These are phyloP conservation scores for Globodera rostochiensis DNA, from an alignment of 1,140 invertebrate genomes.

Conservation along the genomic window DNA sequence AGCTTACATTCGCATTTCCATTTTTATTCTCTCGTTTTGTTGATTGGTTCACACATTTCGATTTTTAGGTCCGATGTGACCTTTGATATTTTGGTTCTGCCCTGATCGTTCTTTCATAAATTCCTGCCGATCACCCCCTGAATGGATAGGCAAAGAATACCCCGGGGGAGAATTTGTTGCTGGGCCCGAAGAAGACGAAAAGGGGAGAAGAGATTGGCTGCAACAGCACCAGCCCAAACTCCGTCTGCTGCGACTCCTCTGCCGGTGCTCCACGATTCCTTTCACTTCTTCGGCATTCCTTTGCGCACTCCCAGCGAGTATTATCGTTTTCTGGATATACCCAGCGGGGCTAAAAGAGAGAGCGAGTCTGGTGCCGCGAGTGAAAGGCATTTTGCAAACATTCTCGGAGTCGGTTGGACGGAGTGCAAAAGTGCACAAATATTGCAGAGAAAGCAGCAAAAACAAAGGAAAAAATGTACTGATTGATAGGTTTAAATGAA, in stretches of 20 bases:
- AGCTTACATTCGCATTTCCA: neutral
- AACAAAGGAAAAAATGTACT: neutral
- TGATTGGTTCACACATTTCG: neutral
- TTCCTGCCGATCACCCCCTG: neutral
- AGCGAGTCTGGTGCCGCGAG: neutral
- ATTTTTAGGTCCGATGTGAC: constrained; percentile 1
- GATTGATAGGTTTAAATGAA: neutral
- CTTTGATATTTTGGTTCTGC: neutral
- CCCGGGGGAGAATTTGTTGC: constrained; percentile 5
- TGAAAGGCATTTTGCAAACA: neutral
- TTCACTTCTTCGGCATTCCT: constrained; percentile 30
- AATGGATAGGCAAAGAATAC: constrained; percentile 1
- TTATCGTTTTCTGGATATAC: constrained; percentile 21
- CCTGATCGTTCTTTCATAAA: too few species aligned
- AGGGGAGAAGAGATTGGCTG: neutral
- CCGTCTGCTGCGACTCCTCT: neutral
- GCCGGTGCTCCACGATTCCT: constrained; percentile 6
- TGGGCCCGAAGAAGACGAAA: constrained; percentile 5
- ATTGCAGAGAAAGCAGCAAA: constrained; percentile 7
- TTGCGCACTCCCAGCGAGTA: constrained; percentile 26
- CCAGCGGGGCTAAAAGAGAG: neutral
- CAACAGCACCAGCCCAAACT: neutral
- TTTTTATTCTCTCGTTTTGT: neutral
- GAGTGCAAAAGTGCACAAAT: neutral
- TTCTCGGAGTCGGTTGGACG: neutral